Evolutionary conservation across 2,113 vertebrate species (phyloP), one percentile per base, ranked within the genome.

Genomic region (Cyanistes caeruleus): DNA sequence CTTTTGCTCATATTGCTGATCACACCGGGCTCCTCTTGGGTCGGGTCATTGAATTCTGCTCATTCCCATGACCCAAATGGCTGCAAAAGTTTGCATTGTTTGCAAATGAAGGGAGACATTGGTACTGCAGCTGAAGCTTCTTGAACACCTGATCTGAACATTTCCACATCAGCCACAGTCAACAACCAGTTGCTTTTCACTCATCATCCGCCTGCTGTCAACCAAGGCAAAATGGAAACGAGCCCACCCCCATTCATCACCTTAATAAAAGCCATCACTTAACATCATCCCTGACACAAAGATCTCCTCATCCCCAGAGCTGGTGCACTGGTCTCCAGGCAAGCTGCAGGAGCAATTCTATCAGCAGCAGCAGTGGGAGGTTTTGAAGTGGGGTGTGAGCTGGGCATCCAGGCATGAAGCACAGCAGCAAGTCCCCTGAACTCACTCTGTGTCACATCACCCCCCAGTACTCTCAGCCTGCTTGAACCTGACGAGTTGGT

Each of bases 361-460:
- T 14, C 65, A 92, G 88, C 62, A 56, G 77, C 28, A 89, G 64
- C 86, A 64, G 69, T 10, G 2, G 52, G 63, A 81, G 59, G 43
- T 51, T 90, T 80, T 70, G 63, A 60, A 60, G 63, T 2, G 53
- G 64, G 11, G 39, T 63, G 46, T 31, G 60, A 87, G 82, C 75
- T 84, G 72, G 41, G 59, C 44, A 74, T 48, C 59, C 73, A 84
- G 86, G 55, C 88, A 31, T 52, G 60, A 91, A 89, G 58, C 44
- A 67, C 64, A 84, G 39, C 75, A 93, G 55, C 63, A 84, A 75
- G 77, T 60, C 56, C 74, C 53, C 76, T 84, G 76, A 48, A 52
- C 48, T 87, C 4, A 0, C 33, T 62, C 59, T 2, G 1, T 41
- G 58, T n/a, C 44, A 43, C 27, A 39, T 59, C 12, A 2, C 37